Evolutionary conservation across 2,113 vertebrate genomes (phyloP), one percentile per base, ranked within the genome.

Genomic region (Ceyx cyanopectus): DNA sequence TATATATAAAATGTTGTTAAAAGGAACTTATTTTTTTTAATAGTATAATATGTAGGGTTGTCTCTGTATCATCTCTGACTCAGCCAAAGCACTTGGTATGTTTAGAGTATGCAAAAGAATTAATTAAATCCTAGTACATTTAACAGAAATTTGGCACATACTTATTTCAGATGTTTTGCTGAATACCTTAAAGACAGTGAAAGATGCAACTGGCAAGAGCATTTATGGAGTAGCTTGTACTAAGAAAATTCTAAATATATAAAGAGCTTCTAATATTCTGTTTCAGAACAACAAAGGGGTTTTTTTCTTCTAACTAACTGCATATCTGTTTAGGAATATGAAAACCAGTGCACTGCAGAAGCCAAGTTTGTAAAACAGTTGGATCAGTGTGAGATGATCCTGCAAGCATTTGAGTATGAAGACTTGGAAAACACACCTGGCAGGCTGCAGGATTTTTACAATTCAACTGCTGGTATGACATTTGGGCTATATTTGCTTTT

Each of bases 361-460:
- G 99, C 99, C 70, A 98, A 87, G 63, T 97, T 99, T 94, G 99
- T 99, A 81, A 99, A 99, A 94, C 98, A 99, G 96, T 97, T 99
- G 85, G 99, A 99, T 97, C 98, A 98, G 10, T 98, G 99, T 80
- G 99, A 99, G 97, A 99, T 99, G 99, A 98, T 99, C 89, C 97
- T 99, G 53, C 99, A 99, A 96, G 99, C 99, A 1, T 98, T 98
- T 13, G 99, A 99, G 88, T 99, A 99, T 0, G 99, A 99, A 95
- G 97, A 98, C 79, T 73, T 99, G 83, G 99, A 99, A 96, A 97
- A 97, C 56, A 97, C 81, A 8, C 99, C 99, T 3, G 99, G 99
- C 63, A 97, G 98, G 23, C 97, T 99, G 75, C 99, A 99, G 93
- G 99, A 99, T 74, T 99, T 99, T 96, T 99, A 98, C 16, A 97